Evolutionary conservation across 2,797 vertebrate genomes (phyloP), one percentile per base, ranked within the genome.

Genomic region (Lithobates pipiens): DNA sequence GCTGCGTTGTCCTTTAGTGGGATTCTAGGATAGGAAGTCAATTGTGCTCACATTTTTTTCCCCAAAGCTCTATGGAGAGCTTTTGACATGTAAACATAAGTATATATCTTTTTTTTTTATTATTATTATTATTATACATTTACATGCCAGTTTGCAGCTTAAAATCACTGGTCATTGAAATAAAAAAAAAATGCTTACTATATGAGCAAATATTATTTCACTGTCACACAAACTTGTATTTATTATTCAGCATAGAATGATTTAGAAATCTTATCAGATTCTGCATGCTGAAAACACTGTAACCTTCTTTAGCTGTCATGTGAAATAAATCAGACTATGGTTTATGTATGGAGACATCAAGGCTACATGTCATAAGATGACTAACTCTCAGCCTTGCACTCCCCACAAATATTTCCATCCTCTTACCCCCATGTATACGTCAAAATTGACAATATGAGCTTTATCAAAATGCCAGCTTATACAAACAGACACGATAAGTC

Each of bases 361-460:
- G 80, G 80, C 50, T 61, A 82, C 50, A 27, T 73, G 69, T 61
- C 69, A 82, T 63, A 11, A 16, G 25, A n/a, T 72, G 79, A 73
- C 36, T 82, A 73, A 82, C 57, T 57, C 29, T 29, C 54, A 71
- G 57, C 69, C 78, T 80, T 80, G 46, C 18, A 11, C 75, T 76
- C 27, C 50, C 27, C 29, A 34, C 46, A 76, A 76, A 57, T 76
- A 25, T 50, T 57, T 16, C 69, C 29, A 34, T 39, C 36, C 34
- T 18, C 5, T 34, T 27, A 72, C 69, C 29, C 18, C 32, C 27
- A 21, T n/a, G 21, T 11, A 16, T 21, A 72, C 36, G 29, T 72
- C 69, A 72, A 34, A 34, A 72, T 72, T 67, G 25, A 67, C 65
- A 67, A 67, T 29, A 13, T 67, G 27, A 29, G 65, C 65, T 67